Evolutionary conservation across 1,140 invertebrate species (phyloP), one percentile per base, ranked within the genome.

Genomic region (Hypsibius dujardini): DNA sequence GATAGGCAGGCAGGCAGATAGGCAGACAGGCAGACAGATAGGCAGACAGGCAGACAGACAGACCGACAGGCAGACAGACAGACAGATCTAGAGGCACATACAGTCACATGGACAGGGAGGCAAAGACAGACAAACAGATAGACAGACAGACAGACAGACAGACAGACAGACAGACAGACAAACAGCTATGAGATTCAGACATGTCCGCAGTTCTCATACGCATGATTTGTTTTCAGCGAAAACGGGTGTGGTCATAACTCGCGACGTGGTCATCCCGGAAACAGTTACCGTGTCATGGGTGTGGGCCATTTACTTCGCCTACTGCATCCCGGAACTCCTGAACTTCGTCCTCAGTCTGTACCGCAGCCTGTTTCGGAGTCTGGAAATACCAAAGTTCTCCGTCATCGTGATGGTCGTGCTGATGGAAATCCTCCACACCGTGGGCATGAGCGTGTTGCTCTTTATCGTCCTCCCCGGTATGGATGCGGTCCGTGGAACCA

Each of bases 401-500:
- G 15, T 59, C 46, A 60, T 71, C 70, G 46, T 50, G 40, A 60
- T 70, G 79, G 79, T 80, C 2, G 72, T 80, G 2, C 69, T 90
- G 14, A 87, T 91, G 77, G 92, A 96, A 81, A 87, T 88, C 1
- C 81, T 90, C 12, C 91, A 95, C 77, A 87, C 88, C 0, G 80
- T 91, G 69, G 94, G 94, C 1, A 78, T 94, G 47, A 87, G 86
- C 1, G 77, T 95, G 42, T 80, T 96, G 73, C 86, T 93, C 72
- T 92, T 92, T 76, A 84, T 87, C 46, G 86, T 96, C 47, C 82
- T 96, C 2, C 93, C 94, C 0, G 87, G 91, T 76, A 78, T 95
- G 47, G 90, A 96, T 79, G 90, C 92, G 45, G 86, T 95, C 47
- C 89, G 92, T 80, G 91, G 89, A 1, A 87, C 90, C 7, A 92